Conservation (phyloP, 2,888 invertebrate genomes). For the Sepiola atlantica region DNA sequence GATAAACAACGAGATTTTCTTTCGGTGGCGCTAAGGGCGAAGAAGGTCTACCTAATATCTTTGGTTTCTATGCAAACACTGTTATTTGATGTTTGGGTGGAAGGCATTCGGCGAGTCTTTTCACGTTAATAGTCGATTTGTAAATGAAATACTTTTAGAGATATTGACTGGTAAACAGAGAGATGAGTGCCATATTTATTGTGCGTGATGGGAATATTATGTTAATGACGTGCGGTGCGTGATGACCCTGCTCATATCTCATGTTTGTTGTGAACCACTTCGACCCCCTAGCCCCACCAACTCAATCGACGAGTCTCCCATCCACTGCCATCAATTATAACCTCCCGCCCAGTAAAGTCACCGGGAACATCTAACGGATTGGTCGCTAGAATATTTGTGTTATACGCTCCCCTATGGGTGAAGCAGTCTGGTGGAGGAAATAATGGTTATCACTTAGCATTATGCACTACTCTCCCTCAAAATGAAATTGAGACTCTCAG, state of each 20-base stretch:
- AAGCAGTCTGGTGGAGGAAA: too few species aligned
- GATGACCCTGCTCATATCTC: conserved; percentile 32
- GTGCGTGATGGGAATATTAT: conserved; percentile 32
- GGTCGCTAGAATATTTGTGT: not conserved
- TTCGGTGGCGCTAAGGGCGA: not conserved
- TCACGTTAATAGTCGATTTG: conserved; percentile 32
- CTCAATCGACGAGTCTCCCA: not conserved
- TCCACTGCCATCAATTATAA: not conserved
- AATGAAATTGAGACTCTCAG: too few species aligned
- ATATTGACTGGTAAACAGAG: conserved; percentile 21
- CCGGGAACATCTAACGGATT: not conserved
- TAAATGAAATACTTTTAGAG: conserved; percentile 32
- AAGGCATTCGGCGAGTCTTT: conserved; percentile 32
- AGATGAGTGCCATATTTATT: not conserved
- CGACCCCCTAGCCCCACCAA: not conserved
- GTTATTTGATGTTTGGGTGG: conserved; percentile 13
- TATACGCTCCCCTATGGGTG: too few species aligned
- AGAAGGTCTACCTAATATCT: not conserved
- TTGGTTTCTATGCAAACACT: conserved; percentile 8
- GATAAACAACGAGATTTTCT: not conserved
- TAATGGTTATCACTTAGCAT: too few species aligned
- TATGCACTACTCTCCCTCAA: too few species aligned
- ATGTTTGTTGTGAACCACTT: not conserved
- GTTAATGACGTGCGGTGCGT: conserved; percentile 21
- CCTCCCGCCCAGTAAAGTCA: not conserved